A percentile compares a stretch with the other conserved stretches of the same genome.
These are phyloP conservation scores for Terrapene triunguis DNA, from an alignment of 2,113 vertebrate species.

Conservation along the genomic window DNA sequence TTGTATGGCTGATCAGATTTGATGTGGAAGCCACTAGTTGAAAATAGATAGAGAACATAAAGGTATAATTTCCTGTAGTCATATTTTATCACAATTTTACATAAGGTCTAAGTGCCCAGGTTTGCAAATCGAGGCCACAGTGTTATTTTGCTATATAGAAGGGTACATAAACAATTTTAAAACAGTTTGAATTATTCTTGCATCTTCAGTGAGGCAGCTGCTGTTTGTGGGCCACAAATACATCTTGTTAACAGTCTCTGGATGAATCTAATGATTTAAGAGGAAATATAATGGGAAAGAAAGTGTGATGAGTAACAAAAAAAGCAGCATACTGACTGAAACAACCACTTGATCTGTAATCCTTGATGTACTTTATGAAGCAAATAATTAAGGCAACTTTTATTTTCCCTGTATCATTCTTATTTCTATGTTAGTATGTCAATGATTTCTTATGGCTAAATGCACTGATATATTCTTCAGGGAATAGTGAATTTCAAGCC, in stretches of 20 bases:
- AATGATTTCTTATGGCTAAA: slow-evolving; percentile 35
- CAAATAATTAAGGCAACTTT: slow-evolving; percentile 31
- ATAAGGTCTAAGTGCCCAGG: neutral
- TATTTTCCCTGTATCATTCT: slow-evolving; percentile 46
- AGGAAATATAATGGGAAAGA: neutral
- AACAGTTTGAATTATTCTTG: neutral
- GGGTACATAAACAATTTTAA: neutral
- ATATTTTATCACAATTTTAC: neutral
- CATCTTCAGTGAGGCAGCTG: too few species aligned
- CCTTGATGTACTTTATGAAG: slow-evolving; percentile 25
- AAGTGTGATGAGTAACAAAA: neutral
- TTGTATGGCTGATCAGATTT: neutral
- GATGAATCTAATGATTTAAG: neutral
- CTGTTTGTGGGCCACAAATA: too few species aligned
- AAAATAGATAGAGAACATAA: slow-evolving; percentile 11
- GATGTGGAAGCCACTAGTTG: neutral
- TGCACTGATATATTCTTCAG: neutral
- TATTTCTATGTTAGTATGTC: slow-evolving; percentile 32
- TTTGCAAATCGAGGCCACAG: neutral
- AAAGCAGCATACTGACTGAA: neutral
- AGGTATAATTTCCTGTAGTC: neutral
- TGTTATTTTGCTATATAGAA: neutral
- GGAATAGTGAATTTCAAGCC: slow-evolving; percentile 36
- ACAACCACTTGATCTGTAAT: neutral
- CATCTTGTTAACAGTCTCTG: neutral